Evolutionary conservation across 2,113 vertebrate genomes (phyloP).

Genomic region (Garra rufa): DNA sequence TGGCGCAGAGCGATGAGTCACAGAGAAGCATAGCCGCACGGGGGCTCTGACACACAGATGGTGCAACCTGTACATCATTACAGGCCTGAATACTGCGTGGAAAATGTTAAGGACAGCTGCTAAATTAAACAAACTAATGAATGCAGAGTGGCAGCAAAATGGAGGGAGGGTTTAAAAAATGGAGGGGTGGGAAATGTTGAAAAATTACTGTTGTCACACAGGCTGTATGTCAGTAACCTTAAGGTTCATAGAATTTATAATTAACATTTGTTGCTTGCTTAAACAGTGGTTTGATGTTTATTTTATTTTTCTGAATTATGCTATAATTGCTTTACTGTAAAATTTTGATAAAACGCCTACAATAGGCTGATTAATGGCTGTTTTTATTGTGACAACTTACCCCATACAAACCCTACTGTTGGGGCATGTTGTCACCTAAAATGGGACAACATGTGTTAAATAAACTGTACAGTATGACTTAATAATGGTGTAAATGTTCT

Average conservation of each 20-base stretch:
- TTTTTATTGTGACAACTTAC: background rate
- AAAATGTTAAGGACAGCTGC: slow-evolving; percentile 70
- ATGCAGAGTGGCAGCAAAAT: slow-evolving; percentile 65
- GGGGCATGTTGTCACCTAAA: background rate
- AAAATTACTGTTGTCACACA: slow-evolving; percentile 53
- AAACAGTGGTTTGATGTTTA: background rate
- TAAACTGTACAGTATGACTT: background rate
- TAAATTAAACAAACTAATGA: slow-evolving; percentile 75
- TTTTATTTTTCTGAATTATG: background rate
- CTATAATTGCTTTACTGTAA: background rate
- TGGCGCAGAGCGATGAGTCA: slow-evolving; percentile 45
- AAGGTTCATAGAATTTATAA: background rate
- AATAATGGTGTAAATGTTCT: too few relatives aligned
- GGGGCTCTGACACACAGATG: slow-evolving; percentile 67
- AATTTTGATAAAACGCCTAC: background rate
- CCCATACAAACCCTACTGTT: background rate
- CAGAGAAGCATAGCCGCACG: background rate
- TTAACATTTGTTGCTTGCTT: background rate
- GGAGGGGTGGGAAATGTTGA: slow-evolving; percentile 30
- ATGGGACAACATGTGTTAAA: background rate
- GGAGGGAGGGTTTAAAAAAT: slow-evolving; percentile 61
- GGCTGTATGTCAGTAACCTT: background rate
- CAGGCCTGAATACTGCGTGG: slow-evolving; percentile 61
- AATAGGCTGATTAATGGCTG: background rate
- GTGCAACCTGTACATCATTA: slow-evolving; percentile 67